phyloP scores from a whole-genome alignment of 2,113 vertebrate genomes.

The Plecotus auritus region DNA sequence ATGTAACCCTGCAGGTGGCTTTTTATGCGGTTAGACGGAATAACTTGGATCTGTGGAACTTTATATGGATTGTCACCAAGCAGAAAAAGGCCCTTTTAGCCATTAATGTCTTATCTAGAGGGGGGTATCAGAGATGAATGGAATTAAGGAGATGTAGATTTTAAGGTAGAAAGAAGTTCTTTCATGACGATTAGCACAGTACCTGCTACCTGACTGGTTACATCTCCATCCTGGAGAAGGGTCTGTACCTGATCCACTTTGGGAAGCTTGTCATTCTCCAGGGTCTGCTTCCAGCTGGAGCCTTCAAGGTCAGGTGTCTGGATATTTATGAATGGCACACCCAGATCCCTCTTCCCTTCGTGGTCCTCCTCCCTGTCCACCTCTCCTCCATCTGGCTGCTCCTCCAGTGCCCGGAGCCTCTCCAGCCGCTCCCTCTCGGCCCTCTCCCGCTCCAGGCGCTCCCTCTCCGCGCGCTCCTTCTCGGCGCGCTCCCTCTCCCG shows the following conservation, averaged over 20 bases:
- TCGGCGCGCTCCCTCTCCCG: conserved; percentile 71
- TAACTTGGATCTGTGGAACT: background rate
- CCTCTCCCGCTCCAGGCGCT: conserved; percentile 71
- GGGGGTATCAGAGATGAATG: background rate
- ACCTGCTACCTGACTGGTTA: accelerated
- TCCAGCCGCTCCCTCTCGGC: conserved; percentile 66
- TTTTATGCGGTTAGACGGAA: background rate
- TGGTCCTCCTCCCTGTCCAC: conserved; percentile 41
- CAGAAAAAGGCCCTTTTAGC: background rate
- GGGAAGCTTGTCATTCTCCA: conserved; percentile 70
- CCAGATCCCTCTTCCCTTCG: conserved; percentile 27
- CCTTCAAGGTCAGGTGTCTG: conserved; percentile 69
- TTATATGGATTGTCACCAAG: background rate
- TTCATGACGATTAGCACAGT: accelerated
- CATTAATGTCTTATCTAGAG: background rate
- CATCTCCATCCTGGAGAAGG: background rate
- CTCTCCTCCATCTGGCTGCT: conserved; percentile 48
- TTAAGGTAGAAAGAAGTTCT: background rate
- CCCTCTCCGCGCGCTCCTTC: conserved; percentile 77
- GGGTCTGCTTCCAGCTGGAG: conserved; percentile 64
- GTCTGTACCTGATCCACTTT: conserved; percentile 25
- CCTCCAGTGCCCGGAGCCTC: conserved; percentile 66
- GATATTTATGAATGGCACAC: conserved; percentile 84
- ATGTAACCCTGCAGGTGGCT: background rate
- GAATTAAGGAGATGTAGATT: background rate